phyloP scores from a whole-genome alignment of 1,140 invertebrate species.

The Bactericera cockerelli region DNA sequence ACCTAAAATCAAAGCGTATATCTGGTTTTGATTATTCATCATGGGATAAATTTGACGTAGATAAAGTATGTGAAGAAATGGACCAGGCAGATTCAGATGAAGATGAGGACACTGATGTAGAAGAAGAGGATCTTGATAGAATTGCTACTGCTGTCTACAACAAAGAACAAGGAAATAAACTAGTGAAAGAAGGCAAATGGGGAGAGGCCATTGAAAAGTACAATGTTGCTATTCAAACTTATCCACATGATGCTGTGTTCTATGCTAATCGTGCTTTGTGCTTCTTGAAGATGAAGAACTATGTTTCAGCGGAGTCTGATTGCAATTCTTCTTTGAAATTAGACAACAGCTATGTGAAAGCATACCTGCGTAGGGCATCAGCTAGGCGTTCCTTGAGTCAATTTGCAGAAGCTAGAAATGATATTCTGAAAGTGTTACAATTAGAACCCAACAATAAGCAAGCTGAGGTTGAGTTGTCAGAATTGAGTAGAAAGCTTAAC shows the following conservation, averaged over 20 bases:
- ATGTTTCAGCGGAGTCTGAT: conserved; percentile 41
- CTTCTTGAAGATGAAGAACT: conserved; percentile 69
- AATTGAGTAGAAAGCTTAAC: conserved; percentile 2
- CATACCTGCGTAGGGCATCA: conserved; percentile 53
- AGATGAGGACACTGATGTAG: conserved; percentile 31
- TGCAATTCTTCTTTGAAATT: conserved; percentile 52
- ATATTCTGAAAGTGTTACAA: conserved; percentile 44
- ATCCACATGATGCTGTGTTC: conserved; percentile 62
- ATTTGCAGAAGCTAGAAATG: conserved; percentile 43
- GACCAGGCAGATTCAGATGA: conserved; percentile 35
- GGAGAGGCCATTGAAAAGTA: conserved; percentile 65
- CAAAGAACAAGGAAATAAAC: conserved; percentile 53
- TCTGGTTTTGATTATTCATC: conserved; percentile 44
- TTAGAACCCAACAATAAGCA: conserved; percentile 4
- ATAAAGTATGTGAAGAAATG: conserved; percentile 50
- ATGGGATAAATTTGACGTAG: conserved; percentile 72
- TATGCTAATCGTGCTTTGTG: conserved; percentile 80
- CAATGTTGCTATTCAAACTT: conserved; percentile 54
- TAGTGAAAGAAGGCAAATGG: conserved; percentile 62
- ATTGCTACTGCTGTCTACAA: conserved; percentile 15
- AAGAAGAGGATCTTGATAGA: conserved; percentile 20
- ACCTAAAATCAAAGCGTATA: conserved; percentile 19
- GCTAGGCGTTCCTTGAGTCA: conserved; percentile 46
- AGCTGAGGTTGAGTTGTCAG: neutral
- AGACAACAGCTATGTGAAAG: conserved; percentile 62